Evolutionary conservation across 2,888 invertebrate genomes (phyloP), one percentile per base, ranked within the genome.

Genomic region (Eupithecia pulchellata): DNA sequence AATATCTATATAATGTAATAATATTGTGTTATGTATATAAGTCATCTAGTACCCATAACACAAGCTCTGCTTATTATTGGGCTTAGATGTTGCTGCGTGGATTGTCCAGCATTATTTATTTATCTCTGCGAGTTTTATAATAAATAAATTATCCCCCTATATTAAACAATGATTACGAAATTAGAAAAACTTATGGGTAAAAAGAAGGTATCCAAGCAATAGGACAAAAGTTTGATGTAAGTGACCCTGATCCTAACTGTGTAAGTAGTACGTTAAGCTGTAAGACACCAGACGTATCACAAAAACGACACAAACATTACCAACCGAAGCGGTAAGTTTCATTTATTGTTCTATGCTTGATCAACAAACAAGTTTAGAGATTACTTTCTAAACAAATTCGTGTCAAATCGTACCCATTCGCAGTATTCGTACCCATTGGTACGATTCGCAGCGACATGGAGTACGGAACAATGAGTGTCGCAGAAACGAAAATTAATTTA

Each of bases 401-500:
- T 87, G 87, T 89, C 88, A 86, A 29, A 52, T 52, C 52, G 52
- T 57, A 57, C 17, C 27, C 6, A 29, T 29, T 29, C 57, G 57
- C 27, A 52, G 14, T 2, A 29, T 29, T 29, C 57, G 57, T 55
- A 52, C 1, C 25, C 47, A 25, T 20, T 52, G 20, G 52, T 25
- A 52, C 52, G 52, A 52, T 25, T 52, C n/a, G 52, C 52, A 25
- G 25, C 52, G 52, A 52, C 52, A 90, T 87, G 84, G 84, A 87
- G 87, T 82, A 89, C 88, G 88, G 90, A 91, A 92, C 92, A 93
- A 93, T 92, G 90, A 89, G 84, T 82, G 80, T 84, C 83, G 82
- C 88, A 86, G 84, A 93, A 93, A 92, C 92, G 91, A 92, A 92
- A 93, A 93, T 92, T 93, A 93, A 93, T 93, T 91, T 93, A 94